A percentile compares a stretch with the other conserved stretches of the same genome.
Evolutionary conservation across 2,888 invertebrate genomes (phyloP).

Genomic region (Bimastos eiseni): DNA sequence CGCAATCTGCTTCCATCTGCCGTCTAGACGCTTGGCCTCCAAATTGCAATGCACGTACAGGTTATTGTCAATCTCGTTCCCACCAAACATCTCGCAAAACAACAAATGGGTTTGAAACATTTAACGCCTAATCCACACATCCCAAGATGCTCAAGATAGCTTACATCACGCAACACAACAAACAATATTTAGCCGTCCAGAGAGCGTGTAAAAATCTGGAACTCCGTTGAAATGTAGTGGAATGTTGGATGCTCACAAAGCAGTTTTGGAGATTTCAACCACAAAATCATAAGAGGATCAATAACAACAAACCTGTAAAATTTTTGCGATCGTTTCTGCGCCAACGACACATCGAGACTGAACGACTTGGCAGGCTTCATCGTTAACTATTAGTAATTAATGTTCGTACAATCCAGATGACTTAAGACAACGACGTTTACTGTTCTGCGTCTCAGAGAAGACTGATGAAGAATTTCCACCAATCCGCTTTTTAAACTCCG

Average conservation of each 20-base stretch:
- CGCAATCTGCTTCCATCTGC: neutral
- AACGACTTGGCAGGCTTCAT: neutral
- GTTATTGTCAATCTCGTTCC: neutral
- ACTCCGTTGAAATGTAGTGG: neutral
- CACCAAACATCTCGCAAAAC: neutral
- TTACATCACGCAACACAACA: neutral
- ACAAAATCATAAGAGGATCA: neutral
- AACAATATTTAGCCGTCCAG: neutral
- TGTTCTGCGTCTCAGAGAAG: neutral
- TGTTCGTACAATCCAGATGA: neutral
- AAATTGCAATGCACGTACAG: neutral
- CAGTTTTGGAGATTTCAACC: too few species aligned
- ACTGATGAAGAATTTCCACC: neutral
- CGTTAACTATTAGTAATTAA: neutral
- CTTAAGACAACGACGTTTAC: neutral
- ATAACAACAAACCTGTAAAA: neutral
- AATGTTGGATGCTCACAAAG: neutral
- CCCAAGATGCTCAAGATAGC: neutral
- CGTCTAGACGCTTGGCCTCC: neutral
- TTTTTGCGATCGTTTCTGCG: slow-evolving; percentile 18
- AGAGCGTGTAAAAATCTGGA: neutral
- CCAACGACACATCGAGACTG: slow-evolving; percentile 4
- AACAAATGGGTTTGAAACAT: neutral
- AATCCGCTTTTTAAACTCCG: neutral
- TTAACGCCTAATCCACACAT: neutral